Evolutionary conservation across 2,888 invertebrate genomes (phyloP), one percentile per base, ranked within the genome.

Genomic region (Cephus pygmeus): DNA sequence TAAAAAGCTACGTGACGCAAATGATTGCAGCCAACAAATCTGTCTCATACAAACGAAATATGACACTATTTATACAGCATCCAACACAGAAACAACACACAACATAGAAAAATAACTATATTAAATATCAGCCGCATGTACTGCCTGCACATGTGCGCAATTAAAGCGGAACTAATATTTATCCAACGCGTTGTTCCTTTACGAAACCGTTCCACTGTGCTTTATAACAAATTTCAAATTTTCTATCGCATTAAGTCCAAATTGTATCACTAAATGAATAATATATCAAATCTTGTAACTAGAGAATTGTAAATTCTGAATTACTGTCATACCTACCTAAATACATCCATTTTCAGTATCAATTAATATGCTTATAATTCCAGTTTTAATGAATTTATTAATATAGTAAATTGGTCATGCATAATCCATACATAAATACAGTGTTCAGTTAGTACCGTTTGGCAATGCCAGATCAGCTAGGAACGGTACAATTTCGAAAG

Each of bases 401-500:
- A 56, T 56, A 56, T 23, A 56, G 23, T 56, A 23, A 56, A 56
- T 56, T 56, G 9, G 56, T 56, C 56, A 56, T 56, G 56, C 9
- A 56, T 9, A 56, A 23, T 56, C 23, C 23, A 56, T 23, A 56
- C 56, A 12, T 71, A 71, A 71, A 71, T 31, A 33, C 31, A 3
- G 71, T 23, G 4, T 6, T 71, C 73, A 75, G 74, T 76, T 78
- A 69, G 73, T 76, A 75, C 78, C 68, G 73, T 75, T 78, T 76
- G 35, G 36, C 78, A 71, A 78, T 71, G 76, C 69, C 73, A 78
- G 77, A 23, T 40, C 79, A 78, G 73, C 80, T 75, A 77, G 81
- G 82, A 79, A 80, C 82, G 83, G 77, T 80, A 79, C 83, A 79
- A 79, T 80, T 85, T 87, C 82, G 87, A 86, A 84, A 86, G 83